Evolutionary conservation across 2,113 vertebrate genomes (phyloP).

Genomic region (Bubo scandiacus): DNA sequence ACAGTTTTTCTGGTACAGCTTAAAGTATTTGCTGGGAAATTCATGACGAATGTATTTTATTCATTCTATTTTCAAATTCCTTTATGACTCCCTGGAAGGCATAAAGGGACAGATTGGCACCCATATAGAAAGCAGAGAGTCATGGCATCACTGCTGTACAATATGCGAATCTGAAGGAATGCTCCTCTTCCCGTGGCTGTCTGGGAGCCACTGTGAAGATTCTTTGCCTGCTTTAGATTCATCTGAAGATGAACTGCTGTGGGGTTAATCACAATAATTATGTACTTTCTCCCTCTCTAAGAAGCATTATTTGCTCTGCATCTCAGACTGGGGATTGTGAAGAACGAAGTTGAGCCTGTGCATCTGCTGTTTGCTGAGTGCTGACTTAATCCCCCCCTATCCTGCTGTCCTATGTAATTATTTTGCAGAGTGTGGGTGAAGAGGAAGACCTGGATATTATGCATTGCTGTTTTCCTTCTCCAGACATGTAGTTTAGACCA

Average conservation of each 20-base stretch:
- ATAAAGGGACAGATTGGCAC: background rate
- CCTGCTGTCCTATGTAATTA: background rate
- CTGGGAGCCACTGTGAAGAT: background rate
- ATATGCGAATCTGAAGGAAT: background rate
- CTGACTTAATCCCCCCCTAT: background rate
- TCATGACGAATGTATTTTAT: background rate
- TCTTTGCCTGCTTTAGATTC: background rate
- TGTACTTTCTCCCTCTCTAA: background rate
- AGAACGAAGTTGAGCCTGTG: background rate
- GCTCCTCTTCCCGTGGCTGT: background rate
- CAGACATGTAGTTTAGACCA: background rate
- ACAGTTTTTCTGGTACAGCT: background rate
- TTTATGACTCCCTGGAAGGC: background rate
- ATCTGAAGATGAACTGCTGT: background rate
- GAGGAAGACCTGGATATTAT: background rate
- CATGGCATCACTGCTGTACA: background rate
- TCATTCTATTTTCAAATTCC: background rate
- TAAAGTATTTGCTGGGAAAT: background rate
- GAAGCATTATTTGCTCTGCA: slow-evolving; percentile 1
- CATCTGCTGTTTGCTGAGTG: slow-evolving; percentile 5
- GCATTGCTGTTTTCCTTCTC: background rate
- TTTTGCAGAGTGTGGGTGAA: background rate
- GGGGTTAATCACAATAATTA: slow-evolving; percentile 12
- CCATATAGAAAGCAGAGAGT: background rate
- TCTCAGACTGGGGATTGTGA: background rate